Base-by-base conservation (phyloP, 2,888 invertebrate genomes). In the Coelopa pilipes region DNA sequence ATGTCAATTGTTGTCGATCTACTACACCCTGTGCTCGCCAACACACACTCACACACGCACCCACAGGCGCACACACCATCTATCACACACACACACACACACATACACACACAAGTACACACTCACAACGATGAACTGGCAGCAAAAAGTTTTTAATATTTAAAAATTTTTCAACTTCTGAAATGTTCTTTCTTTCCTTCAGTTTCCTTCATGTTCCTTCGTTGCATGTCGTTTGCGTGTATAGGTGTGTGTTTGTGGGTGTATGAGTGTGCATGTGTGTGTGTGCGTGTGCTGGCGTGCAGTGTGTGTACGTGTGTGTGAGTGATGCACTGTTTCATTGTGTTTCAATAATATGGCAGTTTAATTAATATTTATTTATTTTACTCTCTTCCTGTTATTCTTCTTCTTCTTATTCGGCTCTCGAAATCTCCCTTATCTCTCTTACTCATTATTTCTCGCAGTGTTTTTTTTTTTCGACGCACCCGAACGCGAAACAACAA, bases 281-380 rank as follows among this genome's bases (percentile, higher is more conserved):
- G 46, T 9, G 45, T 45, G 59, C 19, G n/a, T 46, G 59, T 21
- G 34, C 19, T 4, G 17, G 55, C 53, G 24, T 66, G 19, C 19
- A 19, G 19, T 9, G 11, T 34, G 53, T 78, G 75, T 77, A 76
- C 34, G 34, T 34, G 34, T 34, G 34, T 34, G 34, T 34, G 34
- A 34, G 34, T 73, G 21, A 45, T 34, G 76, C 75, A 68, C 76
- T 76, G 65, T 75, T 74, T 60, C 24, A 59, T 69, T 69, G 69
- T 53, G 67, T 66, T 53, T 73, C 66, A 66, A 57, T 68, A 84
- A 85, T 85, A 85, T 85, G 84, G 84, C 84, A 85, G 84, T 85
- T 83, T 84, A 78, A 78, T 77, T 76, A 75, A 78, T 80, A 75
- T 79, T 70, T 78, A 68, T 71, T 53, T 70, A 70, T 71, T 73